phyloP scores from a whole-genome alignment of 1,140 invertebrate genomes.

The Leguminivora glycinivorella region DNA sequence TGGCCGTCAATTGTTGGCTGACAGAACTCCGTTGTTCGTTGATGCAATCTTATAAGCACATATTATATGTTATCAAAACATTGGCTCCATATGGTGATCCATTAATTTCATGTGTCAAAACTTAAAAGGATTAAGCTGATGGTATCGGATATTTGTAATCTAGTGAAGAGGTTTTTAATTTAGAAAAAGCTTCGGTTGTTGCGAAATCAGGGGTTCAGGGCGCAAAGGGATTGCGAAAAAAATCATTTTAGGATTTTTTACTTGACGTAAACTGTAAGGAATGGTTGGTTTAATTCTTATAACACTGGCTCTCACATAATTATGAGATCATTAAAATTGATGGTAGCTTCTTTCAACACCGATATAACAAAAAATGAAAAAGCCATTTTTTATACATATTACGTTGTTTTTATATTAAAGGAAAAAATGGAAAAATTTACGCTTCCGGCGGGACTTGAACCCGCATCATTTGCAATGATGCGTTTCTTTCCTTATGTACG shows the following conservation, averaged over 20 bases:
- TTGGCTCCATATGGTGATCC: neutral
- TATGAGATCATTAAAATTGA: too few species aligned
- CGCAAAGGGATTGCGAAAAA: neutral
- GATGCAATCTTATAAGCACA: neutral
- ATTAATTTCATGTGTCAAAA: conserved; percentile 13
- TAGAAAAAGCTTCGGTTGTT: neutral
- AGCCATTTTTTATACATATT: too few species aligned
- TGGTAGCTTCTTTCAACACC: too few species aligned
- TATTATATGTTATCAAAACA: conserved; percentile 26
- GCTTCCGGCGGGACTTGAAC: too few species aligned
- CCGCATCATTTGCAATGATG: too few species aligned
- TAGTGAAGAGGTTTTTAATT: neutral
- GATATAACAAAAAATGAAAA: too few species aligned
- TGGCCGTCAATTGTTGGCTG: conserved; percentile 10
- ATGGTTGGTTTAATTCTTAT: neutral
- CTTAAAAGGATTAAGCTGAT: conserved; percentile 12
- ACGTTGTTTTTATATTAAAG: too few species aligned
- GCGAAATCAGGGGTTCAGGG: neutral
- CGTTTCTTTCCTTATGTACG: too few species aligned
- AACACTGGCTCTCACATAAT: too few species aligned
- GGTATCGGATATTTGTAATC: neutral
- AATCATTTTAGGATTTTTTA: too few species aligned
- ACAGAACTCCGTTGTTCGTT: conserved; percentile 5
- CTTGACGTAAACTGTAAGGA: too few species aligned
- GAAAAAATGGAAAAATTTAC: too few species aligned